Conservation (phyloP, 2,888 invertebrate species). For the Pilophorus perplexus region DNA sequence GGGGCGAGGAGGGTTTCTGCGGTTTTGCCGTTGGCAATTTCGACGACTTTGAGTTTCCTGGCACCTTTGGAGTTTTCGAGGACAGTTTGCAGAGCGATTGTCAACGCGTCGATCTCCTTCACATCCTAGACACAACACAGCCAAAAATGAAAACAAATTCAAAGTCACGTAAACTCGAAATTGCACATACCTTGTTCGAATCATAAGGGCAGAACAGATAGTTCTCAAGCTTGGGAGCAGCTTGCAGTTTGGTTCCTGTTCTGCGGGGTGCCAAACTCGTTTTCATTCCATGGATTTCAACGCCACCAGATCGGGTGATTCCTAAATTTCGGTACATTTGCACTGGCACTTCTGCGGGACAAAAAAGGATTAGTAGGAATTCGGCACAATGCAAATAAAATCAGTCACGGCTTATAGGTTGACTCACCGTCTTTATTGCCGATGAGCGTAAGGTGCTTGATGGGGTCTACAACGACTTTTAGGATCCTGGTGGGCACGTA, state of each 20-base stretch:
- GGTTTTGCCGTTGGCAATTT: slow-evolving; percentile 64
- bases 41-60: slow-evolving; percentile 69
- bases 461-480: slow-evolving; percentile 76
- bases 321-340: slow-evolving; percentile 69
- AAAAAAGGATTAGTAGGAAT: neutral
- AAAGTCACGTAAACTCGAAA: neutral
- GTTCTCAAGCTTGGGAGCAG: slow-evolving; percentile 77
- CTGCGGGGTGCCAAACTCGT: slow-evolving; percentile 86
- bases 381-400: no score
- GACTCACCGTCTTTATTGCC: slow-evolving; percentile 23
- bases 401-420: no score
- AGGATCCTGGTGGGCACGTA: slow-evolving; percentile 86
- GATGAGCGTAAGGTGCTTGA: slow-evolving; percentile 43
- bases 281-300: slow-evolving; percentile 86
- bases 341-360: slow-evolving; percentile 53
- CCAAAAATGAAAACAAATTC: neutral
- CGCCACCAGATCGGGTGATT: slow-evolving; percentile 75
- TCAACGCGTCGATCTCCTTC: slow-evolving; percentile 55
- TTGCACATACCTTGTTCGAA: slow-evolving; percentile 50
- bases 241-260: slow-evolving; percentile 73
- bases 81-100: slow-evolving; percentile 68
- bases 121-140: slow-evolving; percentile 30
- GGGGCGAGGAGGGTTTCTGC: slow-evolving; percentile 64
- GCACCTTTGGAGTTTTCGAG: slow-evolving; percentile 71
- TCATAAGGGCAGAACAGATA: slow-evolving; percentile 78